Conservation (phyloP, 2,113 vertebrate genomes). For the Chunga burmeisteri region DNA sequence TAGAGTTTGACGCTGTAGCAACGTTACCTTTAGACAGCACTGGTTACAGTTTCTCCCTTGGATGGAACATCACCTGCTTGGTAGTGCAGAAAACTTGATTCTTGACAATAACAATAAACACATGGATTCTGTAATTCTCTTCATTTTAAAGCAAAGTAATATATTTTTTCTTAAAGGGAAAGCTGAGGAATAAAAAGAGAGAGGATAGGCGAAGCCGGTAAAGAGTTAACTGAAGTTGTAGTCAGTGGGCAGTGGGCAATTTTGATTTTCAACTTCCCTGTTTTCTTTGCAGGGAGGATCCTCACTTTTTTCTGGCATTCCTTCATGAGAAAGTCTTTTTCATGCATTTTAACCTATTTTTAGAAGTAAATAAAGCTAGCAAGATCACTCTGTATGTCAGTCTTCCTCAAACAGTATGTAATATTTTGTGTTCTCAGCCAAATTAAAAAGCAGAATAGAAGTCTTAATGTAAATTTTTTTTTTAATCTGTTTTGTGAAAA, state of each 20-base stretch:
- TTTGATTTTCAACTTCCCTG: background rate
- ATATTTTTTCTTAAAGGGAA: background rate
- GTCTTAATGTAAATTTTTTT: background rate
- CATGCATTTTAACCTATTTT: background rate
- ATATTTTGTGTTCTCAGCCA: background rate
- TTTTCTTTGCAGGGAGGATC: background rate
- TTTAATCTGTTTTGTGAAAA: background rate
- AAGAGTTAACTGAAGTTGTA: background rate
- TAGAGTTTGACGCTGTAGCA: background rate
- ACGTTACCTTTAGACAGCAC: background rate
- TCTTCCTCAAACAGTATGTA: background rate
- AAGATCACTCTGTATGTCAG: background rate
- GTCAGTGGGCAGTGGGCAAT: background rate
- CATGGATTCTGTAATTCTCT: background rate
- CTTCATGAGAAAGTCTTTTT: background rate
- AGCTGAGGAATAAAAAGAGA: background rate
- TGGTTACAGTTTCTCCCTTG: background rate
- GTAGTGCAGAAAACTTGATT: background rate
- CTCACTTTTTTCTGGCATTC: background rate
- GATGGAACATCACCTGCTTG: background rate
- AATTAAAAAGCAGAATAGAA: background rate
- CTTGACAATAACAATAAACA: conserved; percentile 6
- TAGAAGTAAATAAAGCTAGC: background rate
- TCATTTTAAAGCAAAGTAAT: background rate
- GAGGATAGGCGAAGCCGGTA: background rate